A percentile compares a stretch with the other conserved stretches of the same genome.
Evolutionary conservation across 1,140 invertebrate species (phyloP).

Genomic region (Calosoma granatense): DNA sequence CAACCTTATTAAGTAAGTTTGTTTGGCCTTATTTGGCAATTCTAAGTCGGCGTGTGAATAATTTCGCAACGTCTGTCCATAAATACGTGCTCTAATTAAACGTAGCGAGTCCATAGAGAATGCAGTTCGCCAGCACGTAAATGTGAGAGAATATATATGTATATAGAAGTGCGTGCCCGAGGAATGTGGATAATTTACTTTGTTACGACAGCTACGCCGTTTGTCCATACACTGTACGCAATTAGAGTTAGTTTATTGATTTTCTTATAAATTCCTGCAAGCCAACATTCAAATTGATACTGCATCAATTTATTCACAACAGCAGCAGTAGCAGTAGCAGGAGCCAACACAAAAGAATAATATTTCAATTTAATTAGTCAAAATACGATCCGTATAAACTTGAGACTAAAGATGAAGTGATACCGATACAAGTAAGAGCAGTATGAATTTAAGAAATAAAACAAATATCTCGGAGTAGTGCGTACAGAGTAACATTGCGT

Average conservation of each 20-base stretch:
- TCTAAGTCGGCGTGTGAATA: neutral
- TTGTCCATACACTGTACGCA: conserved; percentile 6
- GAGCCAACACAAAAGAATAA: too few relatives aligned
- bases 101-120: neutral
- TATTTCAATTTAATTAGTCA: too few relatives aligned
- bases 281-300: neutral
- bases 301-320: too few relatives aligned
- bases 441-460: too few relatives aligned
- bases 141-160: conserved; percentile 5
- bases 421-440: too few relatives aligned
- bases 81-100: conserved; percentile 7
- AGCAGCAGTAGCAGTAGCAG: too few relatives aligned
- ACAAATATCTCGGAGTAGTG: too few relatives aligned
- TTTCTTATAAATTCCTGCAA: conserved; percentile 1
- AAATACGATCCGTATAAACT: too few relatives aligned
- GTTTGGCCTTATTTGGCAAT: neutral
- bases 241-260: conserved; percentile 7
- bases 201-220: neutral
- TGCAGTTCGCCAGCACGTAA: neutral
- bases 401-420: too few relatives aligned
- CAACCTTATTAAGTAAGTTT: neutral
- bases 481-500: too few relatives aligned
- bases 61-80: neutral
- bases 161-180: neutral
- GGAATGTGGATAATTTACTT: conserved; percentile 3